Conservation (phyloP, 2,888 invertebrate genomes). For the Pemphredon lugubris region DNA sequence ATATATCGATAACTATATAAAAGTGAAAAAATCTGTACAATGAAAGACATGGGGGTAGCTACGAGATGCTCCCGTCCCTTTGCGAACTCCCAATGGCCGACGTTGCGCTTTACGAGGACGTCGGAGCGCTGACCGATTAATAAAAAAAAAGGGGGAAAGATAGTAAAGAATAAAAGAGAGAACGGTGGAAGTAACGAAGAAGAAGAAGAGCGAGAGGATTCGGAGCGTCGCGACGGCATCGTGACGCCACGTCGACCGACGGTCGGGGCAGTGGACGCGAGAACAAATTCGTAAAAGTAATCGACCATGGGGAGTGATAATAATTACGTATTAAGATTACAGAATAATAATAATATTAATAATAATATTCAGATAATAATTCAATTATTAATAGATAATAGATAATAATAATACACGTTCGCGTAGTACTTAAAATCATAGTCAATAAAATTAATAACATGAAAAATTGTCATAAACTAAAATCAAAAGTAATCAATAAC, state of each 20-base stretch:
- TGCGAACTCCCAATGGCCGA: slow-evolving; percentile 70
- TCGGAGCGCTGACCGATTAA: slow-evolving; percentile 53
- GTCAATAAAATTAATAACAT: slow-evolving; percentile 81
- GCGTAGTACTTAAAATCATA: slow-evolving; percentile 74
- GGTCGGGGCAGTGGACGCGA: slow-evolving; percentile 73
- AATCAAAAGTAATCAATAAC: slow-evolving; percentile 79
- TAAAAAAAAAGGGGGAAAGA: slow-evolving; percentile 9
- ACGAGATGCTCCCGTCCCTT: slow-evolving; percentile 80
- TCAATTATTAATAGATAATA: slow-evolving; percentile 58
- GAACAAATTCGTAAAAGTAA: slow-evolving; percentile 71
- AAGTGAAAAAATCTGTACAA: slow-evolving; percentile 81
- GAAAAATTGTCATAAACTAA: slow-evolving; percentile 78
- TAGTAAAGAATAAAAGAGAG: slow-evolving; percentile 8
- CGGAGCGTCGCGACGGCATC: slow-evolving; percentile 56
- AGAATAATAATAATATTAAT: slow-evolving; percentile 58
- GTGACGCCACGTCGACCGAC: slow-evolving; percentile 60
- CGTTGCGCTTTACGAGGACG: slow-evolving; percentile 66
- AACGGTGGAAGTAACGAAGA: background rate
- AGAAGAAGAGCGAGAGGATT: background rate
- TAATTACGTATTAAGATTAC: slow-evolving; percentile 69
- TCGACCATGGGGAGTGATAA: slow-evolving; percentile 69
- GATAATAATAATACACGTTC: slow-evolving; percentile 63
- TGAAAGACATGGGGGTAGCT: slow-evolving; percentile 81
- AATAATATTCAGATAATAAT: slow-evolving; percentile 60
- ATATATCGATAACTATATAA: slow-evolving; percentile 79